These are phyloP conservation scores for Heliconius ismenius DNA, from an alignment of 2,888 invertebrate genomes.

Conservation along the genomic window DNA sequence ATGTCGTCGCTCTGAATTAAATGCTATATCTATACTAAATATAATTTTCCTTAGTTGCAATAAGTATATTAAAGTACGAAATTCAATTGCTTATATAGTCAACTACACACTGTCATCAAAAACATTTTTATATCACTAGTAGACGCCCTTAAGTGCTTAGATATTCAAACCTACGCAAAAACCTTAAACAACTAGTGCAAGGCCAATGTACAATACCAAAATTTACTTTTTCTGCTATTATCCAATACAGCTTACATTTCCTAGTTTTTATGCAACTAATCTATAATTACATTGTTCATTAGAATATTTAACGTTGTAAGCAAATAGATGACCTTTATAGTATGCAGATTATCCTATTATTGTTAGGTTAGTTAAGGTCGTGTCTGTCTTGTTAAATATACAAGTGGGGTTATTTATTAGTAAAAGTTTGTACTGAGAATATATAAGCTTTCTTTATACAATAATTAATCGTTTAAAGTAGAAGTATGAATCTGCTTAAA, in stretches of 20 bases:
- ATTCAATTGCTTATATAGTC: background rate
- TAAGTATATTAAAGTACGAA: background rate
- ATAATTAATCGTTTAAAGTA: background rate
- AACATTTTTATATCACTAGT: background rate
- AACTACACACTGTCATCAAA: background rate
- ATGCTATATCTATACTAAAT: background rate
- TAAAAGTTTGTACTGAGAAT: background rate
- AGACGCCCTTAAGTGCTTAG: background rate
- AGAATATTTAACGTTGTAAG: conserved; percentile 12
- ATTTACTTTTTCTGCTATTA: conserved; percentile 5
- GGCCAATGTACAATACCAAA: conserved; percentile 10
- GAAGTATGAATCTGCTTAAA: background rate
- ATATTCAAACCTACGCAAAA: conserved; percentile 11
- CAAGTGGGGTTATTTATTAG: conserved; percentile 36
- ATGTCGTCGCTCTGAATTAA: background rate
- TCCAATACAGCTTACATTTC: conserved; percentile 10
- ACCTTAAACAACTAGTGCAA: conserved; percentile 23
- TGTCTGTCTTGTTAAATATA: conserved; percentile 28
- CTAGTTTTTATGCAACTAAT: conserved; percentile 11
- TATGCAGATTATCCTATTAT: conserved; percentile 26
- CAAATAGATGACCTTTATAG: conserved; percentile 25
- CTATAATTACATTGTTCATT: conserved; percentile 24
- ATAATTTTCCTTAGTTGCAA: background rate
- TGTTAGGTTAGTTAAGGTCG: conserved; percentile 27
- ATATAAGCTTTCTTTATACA: background rate